Percentiles rank a stretch among this genome's conserved stretches.
These are phyloP conservation scores for Thyatira batis DNA, from an alignment of 2,888 invertebrate genomes.

Conservation along the genomic window DNA sequence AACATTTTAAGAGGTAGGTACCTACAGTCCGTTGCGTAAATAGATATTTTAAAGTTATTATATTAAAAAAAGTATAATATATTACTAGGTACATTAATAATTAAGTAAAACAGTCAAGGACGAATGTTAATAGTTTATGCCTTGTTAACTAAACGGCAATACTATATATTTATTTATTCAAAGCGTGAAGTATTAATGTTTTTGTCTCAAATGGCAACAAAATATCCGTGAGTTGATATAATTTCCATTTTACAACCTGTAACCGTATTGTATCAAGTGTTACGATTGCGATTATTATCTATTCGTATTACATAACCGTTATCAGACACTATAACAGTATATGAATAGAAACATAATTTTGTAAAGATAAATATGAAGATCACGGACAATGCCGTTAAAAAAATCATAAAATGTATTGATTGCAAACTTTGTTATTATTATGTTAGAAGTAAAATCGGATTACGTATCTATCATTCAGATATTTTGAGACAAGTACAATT, in stretches of 20 bases:
- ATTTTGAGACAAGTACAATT: constrained; percentile 44
- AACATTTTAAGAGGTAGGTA: no score
- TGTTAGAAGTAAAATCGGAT: constrained; percentile 18
- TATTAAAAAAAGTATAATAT: no score
- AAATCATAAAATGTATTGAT: constrained; percentile 29
- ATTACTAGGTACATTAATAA: no score
- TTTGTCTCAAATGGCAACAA: constrained; percentile 8
- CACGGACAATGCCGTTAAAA: constrained; percentile 13
- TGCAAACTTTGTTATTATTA: constrained; percentile 24
- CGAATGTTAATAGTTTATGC: not conserved
- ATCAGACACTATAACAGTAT: constrained; percentile 2
- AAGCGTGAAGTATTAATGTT: not conserved
- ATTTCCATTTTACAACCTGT: constrained; percentile 6
- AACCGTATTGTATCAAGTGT: constrained; percentile 20
- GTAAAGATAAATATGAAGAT: constrained; percentile 4
- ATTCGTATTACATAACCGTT: constrained; percentile 3
- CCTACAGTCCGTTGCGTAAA: no score
- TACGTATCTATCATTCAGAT: constrained; percentile 34
- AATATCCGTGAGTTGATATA: not conserved
- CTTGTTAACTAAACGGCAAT: not conserved
- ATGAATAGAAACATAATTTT: not conserved
- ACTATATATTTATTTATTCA: not conserved
- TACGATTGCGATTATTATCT: constrained; percentile 5
- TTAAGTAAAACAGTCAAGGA: not conserved
- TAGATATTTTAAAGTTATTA: no score